Evolutionary conservation across 2,888 invertebrate species (phyloP), one percentile per base, ranked within the genome.

Genomic region (Stegana nigrithorax): DNA sequence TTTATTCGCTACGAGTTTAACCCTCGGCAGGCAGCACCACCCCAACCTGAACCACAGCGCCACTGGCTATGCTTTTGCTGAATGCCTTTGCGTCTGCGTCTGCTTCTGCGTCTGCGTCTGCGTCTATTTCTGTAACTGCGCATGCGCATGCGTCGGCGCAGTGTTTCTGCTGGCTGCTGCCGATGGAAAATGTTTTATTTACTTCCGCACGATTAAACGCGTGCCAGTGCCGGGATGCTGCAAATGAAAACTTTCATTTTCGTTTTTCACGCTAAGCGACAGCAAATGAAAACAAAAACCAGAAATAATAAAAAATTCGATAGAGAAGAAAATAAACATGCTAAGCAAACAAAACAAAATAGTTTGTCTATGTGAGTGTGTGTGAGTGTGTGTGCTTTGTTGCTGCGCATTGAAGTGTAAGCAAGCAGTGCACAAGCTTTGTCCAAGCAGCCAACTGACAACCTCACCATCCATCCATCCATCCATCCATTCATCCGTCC

Each of bases 131-230:
- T n/a, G n/a, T n/a, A n/a, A n/a, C n/a, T n/a, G n/a, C 26, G 51
- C 25, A 26, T 51, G 26, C 10, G 10, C 27, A 26, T n/a, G 10
- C 19, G 12, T 32, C 3, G n/a, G 19, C 29, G 17, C 19, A n/a
- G 12, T 14, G 17, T n/a, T 53, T 8, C 25, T 53, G n/a, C n/a
- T 25, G 23, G 25, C 12, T 1, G 27, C 23, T 21, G 21, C 26
- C n/a, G 23, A 25, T n/a, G 47, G 12, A n/a, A 25, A 26, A 19
- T 53, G 53, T 26, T 53, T 53, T 32, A 53, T 32, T 53, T 53
- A 53, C 78, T 76, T 76, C 77, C 75, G 68, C 73, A 73, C 73
- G 75, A 79, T 79, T 76, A 79, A 71, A 76, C 75, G 75, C 78
- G 79, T 78, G 75, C 75, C 75, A 69, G 57, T 27, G n/a, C n/a